These are phyloP conservation scores for Ceuthmochares aereus DNA, from an alignment of 2,113 vertebrate species.

Conservation along the genomic window DNA sequence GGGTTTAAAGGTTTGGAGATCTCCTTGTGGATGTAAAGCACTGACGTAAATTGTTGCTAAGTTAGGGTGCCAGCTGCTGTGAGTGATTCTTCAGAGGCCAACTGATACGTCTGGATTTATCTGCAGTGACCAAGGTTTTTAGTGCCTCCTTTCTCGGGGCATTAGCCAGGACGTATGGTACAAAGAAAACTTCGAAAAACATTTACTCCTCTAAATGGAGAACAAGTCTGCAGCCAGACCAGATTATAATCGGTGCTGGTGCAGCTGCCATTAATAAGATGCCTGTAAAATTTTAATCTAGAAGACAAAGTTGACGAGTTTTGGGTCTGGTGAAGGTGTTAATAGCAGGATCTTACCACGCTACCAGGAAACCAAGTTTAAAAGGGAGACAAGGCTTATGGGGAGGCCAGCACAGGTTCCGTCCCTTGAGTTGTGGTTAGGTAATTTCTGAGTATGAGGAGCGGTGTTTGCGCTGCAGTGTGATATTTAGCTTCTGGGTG, in stretches of 20 bases:
- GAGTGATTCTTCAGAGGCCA: constrained; percentile 59
- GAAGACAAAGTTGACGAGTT: not conserved
- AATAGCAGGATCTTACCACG: not conserved
- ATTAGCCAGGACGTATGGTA: not conserved
- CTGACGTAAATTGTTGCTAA: constrained; percentile 69
- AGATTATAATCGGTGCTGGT: not conserved
- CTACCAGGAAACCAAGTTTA: not conserved
- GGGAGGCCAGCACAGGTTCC: not conserved
- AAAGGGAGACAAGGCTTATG: not conserved
- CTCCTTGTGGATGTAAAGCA: constrained; percentile 19
- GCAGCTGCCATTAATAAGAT: not conserved
- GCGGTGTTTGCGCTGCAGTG: not conserved
- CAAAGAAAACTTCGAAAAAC: not conserved
- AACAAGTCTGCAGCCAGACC: not conserved
- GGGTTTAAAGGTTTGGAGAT: constrained; percentile 42
- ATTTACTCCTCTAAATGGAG: not conserved
- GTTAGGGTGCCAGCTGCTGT: constrained; percentile 68
- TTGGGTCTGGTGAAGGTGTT: not conserved
- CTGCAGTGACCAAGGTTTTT: not conserved
- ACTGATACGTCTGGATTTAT: constrained; percentile 36
- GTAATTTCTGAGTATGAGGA: not conserved
- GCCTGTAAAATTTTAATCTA: not conserved
- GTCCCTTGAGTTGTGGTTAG: not conserved
- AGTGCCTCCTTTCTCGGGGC: not conserved
- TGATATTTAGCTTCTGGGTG: constrained; percentile 12